A percentile compares a stretch with the other conserved stretches of the same genome.
Conservation (phyloP, 2,888 invertebrate species). For the Steinernema carpocapsae region DNA sequence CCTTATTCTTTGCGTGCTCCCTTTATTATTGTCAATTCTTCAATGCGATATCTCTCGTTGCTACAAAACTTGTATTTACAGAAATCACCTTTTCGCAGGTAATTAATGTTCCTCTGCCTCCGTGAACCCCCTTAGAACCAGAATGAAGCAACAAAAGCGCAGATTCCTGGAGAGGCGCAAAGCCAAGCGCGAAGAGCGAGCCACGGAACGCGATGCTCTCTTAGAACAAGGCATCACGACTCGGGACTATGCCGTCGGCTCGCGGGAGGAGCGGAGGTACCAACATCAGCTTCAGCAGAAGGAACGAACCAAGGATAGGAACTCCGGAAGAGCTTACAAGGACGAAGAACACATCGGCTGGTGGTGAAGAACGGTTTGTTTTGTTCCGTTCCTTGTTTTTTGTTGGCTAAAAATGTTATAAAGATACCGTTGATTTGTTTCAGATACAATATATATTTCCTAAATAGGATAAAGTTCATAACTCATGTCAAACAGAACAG, state of each 20-base stretch:
- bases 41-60: no score
- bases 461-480: no score
- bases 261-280: constrained; percentile 4
- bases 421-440: no score
- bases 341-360: neutral
- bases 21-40: no score
- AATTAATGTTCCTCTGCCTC: neutral
- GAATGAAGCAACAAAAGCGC: constrained; percentile 20
- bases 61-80: no score
- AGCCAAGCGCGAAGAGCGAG: constrained; percentile 17
- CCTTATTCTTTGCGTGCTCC: neutral
- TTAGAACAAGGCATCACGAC: neutral
- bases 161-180: constrained; percentile 25
- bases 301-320: neutral
- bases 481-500: neutral
- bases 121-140: no score
- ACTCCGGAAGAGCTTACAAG: neutral
- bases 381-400: neutral
- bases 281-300: constrained; percentile 10
- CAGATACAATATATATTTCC: no score
- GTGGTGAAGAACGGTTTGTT: constrained; percentile 1
- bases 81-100: no score
- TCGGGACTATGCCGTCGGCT: constrained; percentile 12
- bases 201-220: neutral
- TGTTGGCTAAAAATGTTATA: neutral